Base-by-base conservation (phyloP, 2,888 invertebrate species). In the Desoria tigrina region DNA sequence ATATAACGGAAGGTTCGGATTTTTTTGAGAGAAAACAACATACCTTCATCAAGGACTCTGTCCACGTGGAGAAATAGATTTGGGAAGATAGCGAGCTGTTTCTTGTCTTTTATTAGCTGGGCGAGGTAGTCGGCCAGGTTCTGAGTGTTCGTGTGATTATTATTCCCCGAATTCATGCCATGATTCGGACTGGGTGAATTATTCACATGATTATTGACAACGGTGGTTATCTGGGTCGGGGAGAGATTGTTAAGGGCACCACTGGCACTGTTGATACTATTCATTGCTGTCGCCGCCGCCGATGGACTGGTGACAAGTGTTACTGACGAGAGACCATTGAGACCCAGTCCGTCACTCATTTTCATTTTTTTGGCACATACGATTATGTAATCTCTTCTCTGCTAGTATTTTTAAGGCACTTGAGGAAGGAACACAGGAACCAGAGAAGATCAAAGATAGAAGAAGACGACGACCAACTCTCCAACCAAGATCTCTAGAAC, bases 21-120 rank as follows among this genome's bases (percentile, higher is more conserved):
- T n/a, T n/a, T n/a, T n/a, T n/a, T n/a, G n/a, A n/a, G n/a, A n/a
- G n/a, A n/a, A n/a, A n/a, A n/a, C n/a, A n/a, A 32, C 32, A 32
- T 88, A 99, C 98, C 98, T 90, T 99, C 98, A 83, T 99, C 99
- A 82, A 99, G 87, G 80, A 99, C 90, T 83, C 98, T 89, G 84
- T 99, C 98, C 83, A 97, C 90, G 86, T 99, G 98, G 85, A 94
- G 90, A 86, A 99, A 99, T 83, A 98, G 94, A 87, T 96, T 97
- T 78, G 98, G 98, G 86, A 99, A 96, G 81, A 97, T 97, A 81
- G 95, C 94, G 83, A 99, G 88, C 86, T 98, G 97, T 86, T 98
- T 98, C 86, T 97, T 94, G 88, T 99, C 99, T 88, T 99, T 99
- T 82, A 99, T 88, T 85, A 99, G 88, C 86, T 99, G 98, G 82